Percentiles rank a stretch among this genome's conserved stretches.
Conservation (phyloP, 2,888 invertebrate genomes). For the Ecdyonurus torrentis region DNA sequence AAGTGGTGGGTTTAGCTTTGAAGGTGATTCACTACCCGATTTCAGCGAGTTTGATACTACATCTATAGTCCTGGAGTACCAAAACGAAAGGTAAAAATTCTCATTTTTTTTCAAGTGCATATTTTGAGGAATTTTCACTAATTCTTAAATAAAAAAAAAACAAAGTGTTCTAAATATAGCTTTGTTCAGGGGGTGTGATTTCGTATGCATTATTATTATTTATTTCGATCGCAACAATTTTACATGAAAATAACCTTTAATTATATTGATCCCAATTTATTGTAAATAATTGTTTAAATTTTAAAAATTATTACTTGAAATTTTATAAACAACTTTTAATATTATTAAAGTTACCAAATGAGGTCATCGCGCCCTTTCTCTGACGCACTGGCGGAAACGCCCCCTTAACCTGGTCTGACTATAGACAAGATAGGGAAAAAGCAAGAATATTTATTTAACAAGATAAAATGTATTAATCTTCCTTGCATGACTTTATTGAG, state of each 20-base stretch:
- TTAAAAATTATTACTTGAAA: no score
- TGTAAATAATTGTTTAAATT: no score
- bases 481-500: no score
- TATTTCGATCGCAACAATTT: no score
- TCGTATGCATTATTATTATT: no score
- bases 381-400: neutral
- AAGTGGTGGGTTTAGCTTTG: slow-evolving; percentile 34
- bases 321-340: no score
- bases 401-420: neutral
- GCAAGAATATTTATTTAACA: neutral
- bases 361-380: neutral
- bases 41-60: slow-evolving; percentile 37
- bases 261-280: no score
- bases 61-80: slow-evolving; percentile 32
- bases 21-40: slow-evolving; percentile 34
- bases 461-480: no score
- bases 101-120: neutral
- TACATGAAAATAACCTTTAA: no score
- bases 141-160: neutral
- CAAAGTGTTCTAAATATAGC: neutral
- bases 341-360: neutral
- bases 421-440: no score
- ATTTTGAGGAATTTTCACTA: neutral
- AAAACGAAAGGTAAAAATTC: slow-evolving; percentile 29
- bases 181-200: neutral